Evolutionary conservation across 2,113 vertebrate genomes (phyloP).

Genomic region (Ondatra zibethicus): DNA sequence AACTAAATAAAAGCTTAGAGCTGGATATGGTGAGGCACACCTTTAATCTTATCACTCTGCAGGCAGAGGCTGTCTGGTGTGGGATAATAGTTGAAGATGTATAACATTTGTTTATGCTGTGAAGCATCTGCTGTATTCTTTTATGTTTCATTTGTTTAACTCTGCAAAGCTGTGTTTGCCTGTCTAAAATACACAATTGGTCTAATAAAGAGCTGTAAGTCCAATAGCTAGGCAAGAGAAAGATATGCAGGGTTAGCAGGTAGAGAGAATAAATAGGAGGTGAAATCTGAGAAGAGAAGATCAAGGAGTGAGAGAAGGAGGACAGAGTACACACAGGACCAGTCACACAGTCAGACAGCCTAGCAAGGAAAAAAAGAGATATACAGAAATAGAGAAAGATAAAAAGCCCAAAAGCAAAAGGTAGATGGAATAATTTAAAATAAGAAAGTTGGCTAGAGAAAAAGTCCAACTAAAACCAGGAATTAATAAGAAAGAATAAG

Average conservation of each 20-base stretch:
- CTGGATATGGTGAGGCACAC: rapidly evolving
- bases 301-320: not conserved
- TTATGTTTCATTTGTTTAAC: not conserved
- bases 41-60: not conserved
- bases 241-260: not conserved
- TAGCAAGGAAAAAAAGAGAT: not conserved
- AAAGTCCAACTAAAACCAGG: not conserved
- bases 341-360: not conserved
- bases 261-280: not conserved
- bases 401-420: not conserved
- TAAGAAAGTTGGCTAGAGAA: not conserved
- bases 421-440: no score
- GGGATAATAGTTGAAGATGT: not conserved
- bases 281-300: not conserved
- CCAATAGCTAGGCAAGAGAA: not conserved
- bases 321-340: no score
- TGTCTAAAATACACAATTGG: not conserved
- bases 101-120: not conserved
- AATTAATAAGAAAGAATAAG: not conserved
- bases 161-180: not conserved
- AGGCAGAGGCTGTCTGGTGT: not conserved
- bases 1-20: not conserved
- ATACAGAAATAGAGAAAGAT: not conserved
- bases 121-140: not conserved
- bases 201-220: not conserved